phyloP scores from a whole-genome alignment of 1,140 invertebrate species.

The Achatina immaculata region DNA sequence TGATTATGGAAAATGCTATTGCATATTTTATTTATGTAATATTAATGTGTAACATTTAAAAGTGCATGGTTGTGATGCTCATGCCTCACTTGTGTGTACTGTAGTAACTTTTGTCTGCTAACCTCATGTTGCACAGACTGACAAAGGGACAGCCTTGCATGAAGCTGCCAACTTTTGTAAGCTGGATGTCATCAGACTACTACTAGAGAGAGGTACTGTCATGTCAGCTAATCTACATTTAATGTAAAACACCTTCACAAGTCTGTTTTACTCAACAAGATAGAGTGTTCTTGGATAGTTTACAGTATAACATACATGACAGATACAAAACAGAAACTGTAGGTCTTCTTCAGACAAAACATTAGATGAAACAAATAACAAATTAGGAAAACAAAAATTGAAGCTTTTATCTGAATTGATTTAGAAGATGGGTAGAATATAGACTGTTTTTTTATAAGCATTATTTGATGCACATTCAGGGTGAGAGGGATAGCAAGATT shows the following conservation, averaged over 20 bases:
- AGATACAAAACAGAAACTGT: too few relatives aligned
- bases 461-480: too few relatives aligned
- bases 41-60: not conserved
- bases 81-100: not conserved
- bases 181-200: constrained; percentile 86
- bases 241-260: not conserved
- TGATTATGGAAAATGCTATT: not conserved
- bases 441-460: too few relatives aligned
- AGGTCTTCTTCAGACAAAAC: too few relatives aligned
- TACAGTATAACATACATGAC: too few relatives aligned
- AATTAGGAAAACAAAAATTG: too few relatives aligned
- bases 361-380: too few relatives aligned
- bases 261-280: not conserved
- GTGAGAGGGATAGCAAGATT: too few relatives aligned
- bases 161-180: constrained; percentile 95
- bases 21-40: not conserved
- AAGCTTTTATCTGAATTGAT: too few relatives aligned
- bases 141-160: constrained; percentile 91
- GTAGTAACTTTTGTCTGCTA: constrained; percentile 7
- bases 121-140: constrained; percentile 77
- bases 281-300: too few relatives aligned
- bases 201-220: constrained; percentile 77
- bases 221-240: not conserved
- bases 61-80: too few relatives aligned
- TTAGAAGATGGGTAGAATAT: too few relatives aligned